Conservation (phyloP, 1,140 invertebrate species). For the Zaprionus ornatus region DNA sequence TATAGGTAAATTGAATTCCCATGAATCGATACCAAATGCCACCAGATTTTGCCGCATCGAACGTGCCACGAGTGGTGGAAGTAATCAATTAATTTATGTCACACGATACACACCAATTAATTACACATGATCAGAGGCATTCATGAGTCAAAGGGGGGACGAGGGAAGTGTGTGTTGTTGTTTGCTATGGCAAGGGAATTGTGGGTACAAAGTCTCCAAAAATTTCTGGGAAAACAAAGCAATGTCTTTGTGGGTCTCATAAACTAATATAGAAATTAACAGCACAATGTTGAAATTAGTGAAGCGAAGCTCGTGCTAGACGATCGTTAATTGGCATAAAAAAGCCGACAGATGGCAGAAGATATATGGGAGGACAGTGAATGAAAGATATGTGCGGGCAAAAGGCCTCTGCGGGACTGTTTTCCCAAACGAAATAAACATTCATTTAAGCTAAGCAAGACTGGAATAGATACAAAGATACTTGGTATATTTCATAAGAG, state of each 20-base stretch:
- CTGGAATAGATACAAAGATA: no score
- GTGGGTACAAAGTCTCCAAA: not conserved
- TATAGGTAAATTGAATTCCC: constrained; percentile 8
- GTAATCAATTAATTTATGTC: constrained; percentile 29
- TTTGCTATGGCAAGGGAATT: not conserved
- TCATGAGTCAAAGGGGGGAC: not conserved
- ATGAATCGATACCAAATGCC: constrained; percentile 16
- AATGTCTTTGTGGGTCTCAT: constrained; percentile 1
- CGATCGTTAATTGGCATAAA: constrained; percentile 36
- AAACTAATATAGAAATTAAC: constrained; percentile 26
- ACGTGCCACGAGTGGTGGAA: not conserved
- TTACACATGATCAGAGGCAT: not conserved
- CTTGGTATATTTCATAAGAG: no score
- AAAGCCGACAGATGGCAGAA: constrained; percentile 6
- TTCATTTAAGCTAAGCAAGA: no score
- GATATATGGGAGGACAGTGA: not conserved
- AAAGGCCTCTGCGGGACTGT: no score
- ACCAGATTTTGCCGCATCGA: constrained; percentile 6
- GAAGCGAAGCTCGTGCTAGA: not conserved
- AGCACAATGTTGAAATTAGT: constrained; percentile 25
- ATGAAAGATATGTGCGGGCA: not conserved
- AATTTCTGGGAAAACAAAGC: constrained; percentile 1
- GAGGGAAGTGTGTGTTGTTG: not conserved
- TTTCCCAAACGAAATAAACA: no score
- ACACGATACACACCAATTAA: constrained; percentile 11